Base-by-base conservation (phyloP, 2,113 vertebrate species). In the Blennius ocellaris region DNA sequence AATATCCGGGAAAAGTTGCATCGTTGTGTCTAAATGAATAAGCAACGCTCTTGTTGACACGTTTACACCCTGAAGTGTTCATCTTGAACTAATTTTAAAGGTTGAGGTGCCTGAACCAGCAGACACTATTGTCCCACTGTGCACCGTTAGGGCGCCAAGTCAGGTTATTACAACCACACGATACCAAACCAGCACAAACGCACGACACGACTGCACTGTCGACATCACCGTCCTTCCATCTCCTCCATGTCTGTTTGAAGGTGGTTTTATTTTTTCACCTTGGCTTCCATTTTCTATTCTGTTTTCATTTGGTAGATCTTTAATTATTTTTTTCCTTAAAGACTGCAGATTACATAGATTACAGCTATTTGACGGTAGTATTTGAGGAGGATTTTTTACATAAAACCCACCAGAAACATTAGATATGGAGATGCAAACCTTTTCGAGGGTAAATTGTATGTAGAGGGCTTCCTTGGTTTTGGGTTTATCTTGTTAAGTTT, bases 341-440 rank as follows among this genome's bases (percentile, higher is more conserved):
- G 69, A 77, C 12, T 76, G 54, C 43, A 69, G 47, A 15, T 75
- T n/a, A 80, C 38, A 62, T 89, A 88, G 90, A 70, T 67, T 59
- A 17, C 66, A 81, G 60, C 40, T 21, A 61, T 73, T 82, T 73
- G 61, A 79, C 43, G 11, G 41, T 85, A 80, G 86, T 47, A 53
- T 87, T 83, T 83, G 65, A 82, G 48, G 60, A 63, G n/a, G 54
- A 60, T 66, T 78, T 81, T 81, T 82, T 56, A 83, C 84, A 67
- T 73, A 54, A 86, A 82, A 87, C 56, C 43, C 11, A 74, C 48
- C 53, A 58, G 86, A 78, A 87, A 84, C 66, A 55, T 78, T 72
- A 86, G 85, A 93, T 89, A 89, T 93, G 86, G 90, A 94, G 93
- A 92, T 84, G 74, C 86, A 83, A 90, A 94, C 92, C 91, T 94